A percentile compares a stretch with the other conserved stretches of the same genome.
Conservation (phyloP, 2,797 vertebrate genomes). For the Eulemur rubriventer region DNA sequence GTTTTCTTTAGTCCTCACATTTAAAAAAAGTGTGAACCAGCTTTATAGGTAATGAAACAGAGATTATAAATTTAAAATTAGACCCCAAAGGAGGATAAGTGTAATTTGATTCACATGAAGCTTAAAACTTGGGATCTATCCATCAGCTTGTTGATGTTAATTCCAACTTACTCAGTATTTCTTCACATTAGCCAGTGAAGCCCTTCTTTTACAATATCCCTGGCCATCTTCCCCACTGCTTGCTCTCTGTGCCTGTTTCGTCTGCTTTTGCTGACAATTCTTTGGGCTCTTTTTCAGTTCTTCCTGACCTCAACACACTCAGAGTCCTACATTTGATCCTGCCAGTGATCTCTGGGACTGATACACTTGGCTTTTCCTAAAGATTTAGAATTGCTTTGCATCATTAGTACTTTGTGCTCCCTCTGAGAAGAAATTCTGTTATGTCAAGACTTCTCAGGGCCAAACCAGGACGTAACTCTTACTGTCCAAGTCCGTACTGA, state of each 20-base stretch:
- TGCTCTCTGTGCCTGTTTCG: not conserved
- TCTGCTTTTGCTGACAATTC: not conserved
- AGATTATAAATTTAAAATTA: not conserved
- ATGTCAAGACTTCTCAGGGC: not conserved
- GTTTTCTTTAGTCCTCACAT: not conserved
- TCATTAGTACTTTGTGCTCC: not conserved
- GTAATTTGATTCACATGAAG: not conserved
- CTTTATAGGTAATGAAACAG: not conserved
- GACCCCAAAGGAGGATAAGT: not conserved
- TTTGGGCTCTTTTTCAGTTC: not conserved
- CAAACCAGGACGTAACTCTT: not conserved
- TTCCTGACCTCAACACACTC: not conserved
- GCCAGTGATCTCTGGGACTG: not conserved
- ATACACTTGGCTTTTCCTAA: not conserved
- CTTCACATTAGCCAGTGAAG: not conserved
- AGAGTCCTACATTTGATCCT: not conserved
- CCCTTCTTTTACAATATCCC: not conserved
- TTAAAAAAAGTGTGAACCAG: not conserved
- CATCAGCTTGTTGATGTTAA: not conserved
- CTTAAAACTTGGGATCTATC: not conserved
- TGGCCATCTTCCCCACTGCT: rapidly evolving
- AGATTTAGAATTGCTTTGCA: not conserved
- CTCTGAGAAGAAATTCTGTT: not conserved
- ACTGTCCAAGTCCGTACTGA: not conserved
- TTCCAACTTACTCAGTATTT: not conserved